phyloP scores from a whole-genome alignment of 2,797 vertebrate genomes.

The Danio jaintianensis region DNA sequence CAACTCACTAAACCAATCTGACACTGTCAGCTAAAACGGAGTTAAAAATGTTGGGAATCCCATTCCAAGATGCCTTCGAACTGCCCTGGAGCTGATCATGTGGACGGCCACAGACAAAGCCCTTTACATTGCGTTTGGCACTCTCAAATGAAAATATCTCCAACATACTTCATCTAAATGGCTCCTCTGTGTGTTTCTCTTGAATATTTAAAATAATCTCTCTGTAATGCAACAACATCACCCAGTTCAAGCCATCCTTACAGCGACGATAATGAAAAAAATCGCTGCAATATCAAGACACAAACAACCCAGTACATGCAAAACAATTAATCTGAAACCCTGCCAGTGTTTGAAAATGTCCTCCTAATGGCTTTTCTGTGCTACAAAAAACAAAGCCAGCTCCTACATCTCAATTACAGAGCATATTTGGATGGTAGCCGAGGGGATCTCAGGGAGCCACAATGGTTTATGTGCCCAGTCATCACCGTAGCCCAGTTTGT shows the following conservation, averaged over 20 bases:
- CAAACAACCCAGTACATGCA: conserved; percentile 14
- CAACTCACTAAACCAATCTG: not conserved
- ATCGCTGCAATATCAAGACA: conserved; percentile 12
- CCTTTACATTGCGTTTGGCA: conserved; percentile 4
- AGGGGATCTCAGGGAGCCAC: conserved; percentile 30
- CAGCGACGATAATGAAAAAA: not conserved
- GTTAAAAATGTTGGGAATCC: conserved; percentile 27
- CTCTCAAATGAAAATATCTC: not conserved
- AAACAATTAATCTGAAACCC: conserved; percentile 39
- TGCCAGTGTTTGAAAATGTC: conserved; percentile 54
- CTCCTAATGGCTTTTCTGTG: conserved; percentile 64
- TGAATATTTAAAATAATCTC: conserved; percentile 1
- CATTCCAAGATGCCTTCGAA: conserved; percentile 30
- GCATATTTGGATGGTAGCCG: conserved; percentile 58
- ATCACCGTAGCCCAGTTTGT: conserved; percentile 17
- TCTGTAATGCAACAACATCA: not conserved
- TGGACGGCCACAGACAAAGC: conserved; percentile 28
- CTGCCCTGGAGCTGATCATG: conserved; percentile 27
- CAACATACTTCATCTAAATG: conserved; percentile 6
- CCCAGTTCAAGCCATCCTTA: conserved; percentile 1
- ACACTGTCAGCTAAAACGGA: not conserved
- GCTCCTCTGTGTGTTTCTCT: not conserved
- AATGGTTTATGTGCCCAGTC: conserved; percentile 32
- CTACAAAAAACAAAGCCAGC: conserved; percentile 64
- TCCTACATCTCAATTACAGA: conserved; percentile 65